phyloP scores from a whole-genome alignment of 2,888 invertebrate genomes.

The Emmelina monodactyla region DNA sequence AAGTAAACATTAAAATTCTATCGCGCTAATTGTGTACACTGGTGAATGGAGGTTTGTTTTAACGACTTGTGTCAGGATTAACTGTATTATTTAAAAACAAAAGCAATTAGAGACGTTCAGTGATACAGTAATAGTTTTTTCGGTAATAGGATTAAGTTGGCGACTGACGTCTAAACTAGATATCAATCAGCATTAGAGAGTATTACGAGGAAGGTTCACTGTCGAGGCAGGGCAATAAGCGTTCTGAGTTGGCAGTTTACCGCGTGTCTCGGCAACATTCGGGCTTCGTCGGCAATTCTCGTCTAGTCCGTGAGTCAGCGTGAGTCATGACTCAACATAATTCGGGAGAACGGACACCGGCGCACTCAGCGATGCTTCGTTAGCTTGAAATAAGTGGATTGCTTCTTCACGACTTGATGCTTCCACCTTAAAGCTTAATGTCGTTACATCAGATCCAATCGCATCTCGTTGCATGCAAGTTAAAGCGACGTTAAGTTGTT shows the following conservation, averaged over 20 bases:
- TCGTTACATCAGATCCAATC: slow-evolving; percentile 31
- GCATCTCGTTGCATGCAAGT: no score
- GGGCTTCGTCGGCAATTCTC: slow-evolving; percentile 32
- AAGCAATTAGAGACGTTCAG: no score
- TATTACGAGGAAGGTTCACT: slow-evolving; percentile 28
- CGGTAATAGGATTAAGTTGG: no score
- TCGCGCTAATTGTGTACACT: no score
- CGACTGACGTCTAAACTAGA: slow-evolving; percentile 7
- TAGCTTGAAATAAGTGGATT: slow-evolving; percentile 59
- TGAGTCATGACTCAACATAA: slow-evolving; percentile 44
- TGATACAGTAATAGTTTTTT: no score
- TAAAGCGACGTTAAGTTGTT: no score
- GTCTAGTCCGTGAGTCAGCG: slow-evolving; percentile 46
- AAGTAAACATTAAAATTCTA: no score
- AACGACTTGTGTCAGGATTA: no score
- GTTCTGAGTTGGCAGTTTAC: slow-evolving; percentile 23
- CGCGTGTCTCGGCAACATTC: slow-evolving; percentile 36
- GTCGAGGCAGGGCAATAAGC: slow-evolving; percentile 44
- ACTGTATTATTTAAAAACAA: no score
- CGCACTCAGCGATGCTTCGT: slow-evolving; percentile 35
- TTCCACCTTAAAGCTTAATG: slow-evolving; percentile 38
- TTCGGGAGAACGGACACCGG: slow-evolving; percentile 23
- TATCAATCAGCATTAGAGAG: slow-evolving; percentile 49
- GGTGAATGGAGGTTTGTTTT: no score
- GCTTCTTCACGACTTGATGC: slow-evolving; percentile 47